A percentile compares a stretch with the other conserved stretches of the same genome.
phyloP scores from a whole-genome alignment of 2,888 invertebrate species.

The Vanessa cardui region DNA sequence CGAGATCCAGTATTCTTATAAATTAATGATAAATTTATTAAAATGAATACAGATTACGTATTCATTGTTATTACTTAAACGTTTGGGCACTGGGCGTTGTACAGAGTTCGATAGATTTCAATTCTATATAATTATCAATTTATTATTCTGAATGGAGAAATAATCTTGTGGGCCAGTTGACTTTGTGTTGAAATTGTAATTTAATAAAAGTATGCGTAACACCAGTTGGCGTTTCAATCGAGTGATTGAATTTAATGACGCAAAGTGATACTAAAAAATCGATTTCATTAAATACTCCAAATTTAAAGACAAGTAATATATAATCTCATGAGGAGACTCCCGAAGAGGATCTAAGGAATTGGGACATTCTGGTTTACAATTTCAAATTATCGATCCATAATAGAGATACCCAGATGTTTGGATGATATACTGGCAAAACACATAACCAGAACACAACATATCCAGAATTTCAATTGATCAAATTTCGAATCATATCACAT shows the following conservation, averaged over 20 bases:
- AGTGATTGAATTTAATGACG: not conserved
- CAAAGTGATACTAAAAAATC: not conserved
- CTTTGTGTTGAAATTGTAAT: slow-evolving; percentile 34
- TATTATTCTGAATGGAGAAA: slow-evolving; percentile 34
- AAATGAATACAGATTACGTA: not conserved
- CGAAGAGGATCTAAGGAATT: too few species aligned
- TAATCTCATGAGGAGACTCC: too few species aligned
- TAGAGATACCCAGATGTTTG: too few species aligned
- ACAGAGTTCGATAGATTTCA: slow-evolving; percentile 1
- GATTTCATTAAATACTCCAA: too few species aligned
- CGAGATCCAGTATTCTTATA: too few species aligned
- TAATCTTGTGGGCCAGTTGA: slow-evolving; percentile 30
- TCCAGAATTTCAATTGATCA: too few species aligned
- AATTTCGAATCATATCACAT: too few species aligned
- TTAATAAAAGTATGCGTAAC: slow-evolving; percentile 18
- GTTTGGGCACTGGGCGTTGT: not conserved
- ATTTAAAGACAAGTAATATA: too few species aligned
- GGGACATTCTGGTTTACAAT: too few species aligned
- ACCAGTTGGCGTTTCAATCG: not conserved
- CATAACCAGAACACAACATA: too few species aligned
- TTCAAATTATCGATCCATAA: too few species aligned
- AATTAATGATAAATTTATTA: not conserved
- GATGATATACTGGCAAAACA: too few species aligned
- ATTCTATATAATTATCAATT: slow-evolving; percentile 29
- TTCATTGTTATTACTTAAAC: not conserved